phyloP scores from a whole-genome alignment of 2,113 vertebrate genomes.

The Axis porcinus region DNA sequence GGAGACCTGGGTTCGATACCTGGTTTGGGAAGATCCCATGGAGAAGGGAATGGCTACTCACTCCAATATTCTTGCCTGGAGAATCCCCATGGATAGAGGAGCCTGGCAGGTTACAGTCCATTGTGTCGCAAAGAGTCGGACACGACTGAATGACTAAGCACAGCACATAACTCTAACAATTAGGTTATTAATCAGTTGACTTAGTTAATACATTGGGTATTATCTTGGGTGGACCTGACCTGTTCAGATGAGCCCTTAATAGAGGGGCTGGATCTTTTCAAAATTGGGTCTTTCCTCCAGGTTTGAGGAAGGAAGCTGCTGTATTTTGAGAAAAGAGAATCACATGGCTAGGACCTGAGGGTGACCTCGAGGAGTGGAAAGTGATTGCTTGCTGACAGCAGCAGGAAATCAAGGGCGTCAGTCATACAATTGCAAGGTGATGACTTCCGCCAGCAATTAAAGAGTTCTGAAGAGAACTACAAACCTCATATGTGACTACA shows the following conservation, averaged over 20 bases:
- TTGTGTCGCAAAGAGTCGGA: rapidly evolving
- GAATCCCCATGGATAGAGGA: background rate
- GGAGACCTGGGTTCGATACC: background rate
- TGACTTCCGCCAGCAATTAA: background rate
- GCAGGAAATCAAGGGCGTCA: background rate
- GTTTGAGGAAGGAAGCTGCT: background rate
- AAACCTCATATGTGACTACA: background rate
- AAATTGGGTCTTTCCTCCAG: background rate
- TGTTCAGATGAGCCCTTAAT: background rate
- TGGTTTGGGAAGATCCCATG: background rate
- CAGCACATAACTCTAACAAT: background rate
- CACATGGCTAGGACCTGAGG: background rate
- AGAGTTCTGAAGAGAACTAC: background rate
- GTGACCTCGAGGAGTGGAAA: background rate
- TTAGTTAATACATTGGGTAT: background rate
- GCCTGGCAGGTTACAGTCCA: background rate
- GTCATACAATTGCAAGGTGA: background rate
- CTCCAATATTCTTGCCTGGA: background rate
- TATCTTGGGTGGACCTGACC: background rate
- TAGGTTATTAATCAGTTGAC: background rate
- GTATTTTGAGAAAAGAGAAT: background rate
- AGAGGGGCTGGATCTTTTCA: background rate
- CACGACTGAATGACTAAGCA: background rate
- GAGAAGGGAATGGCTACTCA: background rate
- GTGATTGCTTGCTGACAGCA: background rate